Evolutionary conservation across 2,113 vertebrate species (phyloP), one percentile per base, ranked within the genome.

Genomic region (Pollachius pollachius): DNA sequence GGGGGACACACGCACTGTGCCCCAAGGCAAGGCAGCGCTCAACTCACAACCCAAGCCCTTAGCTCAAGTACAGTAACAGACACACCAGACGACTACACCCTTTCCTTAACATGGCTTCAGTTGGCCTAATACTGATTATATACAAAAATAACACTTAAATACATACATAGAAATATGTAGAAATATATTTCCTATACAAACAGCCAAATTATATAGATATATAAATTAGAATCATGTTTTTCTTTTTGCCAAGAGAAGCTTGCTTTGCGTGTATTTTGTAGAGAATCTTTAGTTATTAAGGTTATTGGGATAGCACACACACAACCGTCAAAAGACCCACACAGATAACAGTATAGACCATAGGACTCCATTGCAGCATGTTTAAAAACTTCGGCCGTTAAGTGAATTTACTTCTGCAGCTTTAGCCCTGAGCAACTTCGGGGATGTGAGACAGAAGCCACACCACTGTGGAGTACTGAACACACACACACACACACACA

Each of bases 91-190:
- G 21, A 65, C 62, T 54, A 70, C 59, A 66, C 66, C 71, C 61
- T 73, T 48, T 73, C 75, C 88, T 83, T 73, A 83, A 79, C 83
- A 81, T 65, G 74, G 89, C 88, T 86, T 85, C 8, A 48, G 72
- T 67, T 68, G 81, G 88, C 87, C 87, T 94, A 94, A 94, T 92
- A 94, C 93, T 93, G 93, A 85, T 89, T 93, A 90, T 91, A 87
- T 91, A 92, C 89, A 92, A 82, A 91, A 91, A 90, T 87, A 94
- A 93, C 89, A 92, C 91, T 94, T 89, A 88, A 79, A 81, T 81
- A 81, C 82, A 48, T 48, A 48, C 41, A 48, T 48, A 48, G 41
- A 48, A 48, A 41, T 41, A 77, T 78, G 73, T 77, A 86, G 77
- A 90, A 87, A 90, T 87, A 88, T 87, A 86, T 77, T 80, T 84